Percentiles rank a stretch among this genome's conserved stretches.
Evolutionary conservation across 2,113 vertebrate genomes (phyloP).

Genomic region (Aegithalos caudatus): DNA sequence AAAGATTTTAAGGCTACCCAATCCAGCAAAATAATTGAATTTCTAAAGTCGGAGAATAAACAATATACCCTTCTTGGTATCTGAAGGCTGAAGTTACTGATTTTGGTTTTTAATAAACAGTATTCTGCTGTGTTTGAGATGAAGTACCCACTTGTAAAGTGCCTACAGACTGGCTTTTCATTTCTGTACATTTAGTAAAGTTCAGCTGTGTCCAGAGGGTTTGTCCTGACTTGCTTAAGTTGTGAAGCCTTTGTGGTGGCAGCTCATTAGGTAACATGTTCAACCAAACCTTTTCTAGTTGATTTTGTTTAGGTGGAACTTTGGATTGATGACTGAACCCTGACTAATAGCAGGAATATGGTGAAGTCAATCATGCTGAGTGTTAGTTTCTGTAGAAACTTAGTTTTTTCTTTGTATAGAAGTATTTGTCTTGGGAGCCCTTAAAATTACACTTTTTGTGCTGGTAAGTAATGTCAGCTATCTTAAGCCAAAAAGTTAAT

Average conservation of each 20-base stretch:
- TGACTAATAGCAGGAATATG: background rate
- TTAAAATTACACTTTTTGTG: background rate
- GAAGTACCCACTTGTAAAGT: background rate
- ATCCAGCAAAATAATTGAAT: background rate
- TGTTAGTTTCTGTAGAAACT: background rate
- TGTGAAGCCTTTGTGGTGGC: background rate
- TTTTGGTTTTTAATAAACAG: background rate
- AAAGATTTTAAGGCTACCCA: background rate
- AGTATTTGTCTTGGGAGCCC: background rate
- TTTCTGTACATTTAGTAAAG: background rate
- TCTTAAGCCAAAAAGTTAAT: background rate
- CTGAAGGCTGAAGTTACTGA: background rate
- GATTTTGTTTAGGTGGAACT: background rate
- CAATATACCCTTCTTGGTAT: background rate
- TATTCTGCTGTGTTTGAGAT: background rate
- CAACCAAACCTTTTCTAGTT: background rate
- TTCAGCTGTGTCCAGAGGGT: background rate
- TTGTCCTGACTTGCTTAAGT: background rate
- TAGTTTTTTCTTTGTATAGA: background rate
- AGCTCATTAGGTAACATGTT: background rate
- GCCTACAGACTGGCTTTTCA: background rate
- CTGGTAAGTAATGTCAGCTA: conserved; percentile 36
- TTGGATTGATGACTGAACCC: background rate
- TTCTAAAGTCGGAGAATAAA: background rate
- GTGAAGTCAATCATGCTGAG: background rate